phyloP scores from a whole-genome alignment of 2,888 invertebrate genomes.

The Melangyna quadrimaculata region DNA sequence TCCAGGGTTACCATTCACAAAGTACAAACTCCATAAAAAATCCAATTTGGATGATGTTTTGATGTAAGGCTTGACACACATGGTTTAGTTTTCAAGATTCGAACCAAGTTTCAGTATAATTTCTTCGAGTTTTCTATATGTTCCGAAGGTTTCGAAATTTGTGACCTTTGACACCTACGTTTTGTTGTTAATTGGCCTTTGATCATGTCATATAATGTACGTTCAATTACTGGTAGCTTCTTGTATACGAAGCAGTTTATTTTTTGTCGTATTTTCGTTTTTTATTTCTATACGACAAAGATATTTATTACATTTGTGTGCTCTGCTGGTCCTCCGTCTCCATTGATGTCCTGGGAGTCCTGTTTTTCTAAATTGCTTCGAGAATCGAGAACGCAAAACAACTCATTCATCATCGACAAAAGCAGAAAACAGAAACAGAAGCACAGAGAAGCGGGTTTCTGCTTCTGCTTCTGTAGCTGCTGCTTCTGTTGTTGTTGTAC shows the following conservation, averaged over 20 bases:
- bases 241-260: background rate
- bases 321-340: conserved; percentile 12
- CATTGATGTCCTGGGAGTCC: conserved; percentile 55
- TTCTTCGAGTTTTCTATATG: too few species aligned
- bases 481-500: background rate
- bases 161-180: background rate
- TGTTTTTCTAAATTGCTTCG: conserved; percentile 44
- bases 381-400: conserved; percentile 63
- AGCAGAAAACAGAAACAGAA: conserved; percentile 15
- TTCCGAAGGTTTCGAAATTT: background rate
- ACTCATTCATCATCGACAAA: conserved; percentile 51
- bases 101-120: background rate
- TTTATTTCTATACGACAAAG: conserved; percentile 39
- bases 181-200: background rate
- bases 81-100: background rate
- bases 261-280: conserved; percentile 26
- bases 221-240: conserved; percentile 1
- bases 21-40: background rate
- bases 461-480: background rate
- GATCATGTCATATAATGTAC: background rate
- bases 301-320: conserved; percentile 65
- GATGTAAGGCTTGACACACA: background rate
- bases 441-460: background rate
- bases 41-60: background rate
- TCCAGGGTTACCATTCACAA: background rate